Conservation (phyloP, 35 echinoderm and acorn worm genomes). For the Heliocidaris erythrogramma region DNA sequence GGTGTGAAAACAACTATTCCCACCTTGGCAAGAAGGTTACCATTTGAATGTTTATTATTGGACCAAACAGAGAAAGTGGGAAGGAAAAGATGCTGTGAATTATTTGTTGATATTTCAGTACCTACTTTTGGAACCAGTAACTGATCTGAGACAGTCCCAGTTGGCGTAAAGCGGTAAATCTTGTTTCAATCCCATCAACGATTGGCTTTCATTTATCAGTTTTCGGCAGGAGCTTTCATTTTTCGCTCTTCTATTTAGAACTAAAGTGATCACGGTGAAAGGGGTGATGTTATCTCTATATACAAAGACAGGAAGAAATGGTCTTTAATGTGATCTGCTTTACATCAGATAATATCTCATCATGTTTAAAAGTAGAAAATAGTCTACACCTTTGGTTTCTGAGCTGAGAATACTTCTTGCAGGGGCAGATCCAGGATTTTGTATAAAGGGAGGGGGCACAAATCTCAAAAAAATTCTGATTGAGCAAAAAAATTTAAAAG, state of each 20-base stretch:
- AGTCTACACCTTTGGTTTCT: neutral
- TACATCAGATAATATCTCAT: neutral
- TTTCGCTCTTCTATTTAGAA: neutral
- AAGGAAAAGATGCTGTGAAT: neutral
- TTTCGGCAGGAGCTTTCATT: neutral
- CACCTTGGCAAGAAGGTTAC: neutral
- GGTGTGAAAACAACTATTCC: neutral
- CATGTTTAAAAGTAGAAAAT: neutral
- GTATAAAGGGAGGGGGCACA: too few relatives aligned
- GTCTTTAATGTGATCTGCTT: neutral
- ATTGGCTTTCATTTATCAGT: neutral
- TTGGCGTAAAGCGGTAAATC: neutral
- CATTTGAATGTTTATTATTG: neutral
- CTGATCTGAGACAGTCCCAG: neutral
- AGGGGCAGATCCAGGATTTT: too few relatives aligned
- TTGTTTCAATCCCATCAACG: neutral
- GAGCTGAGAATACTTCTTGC: neutral
- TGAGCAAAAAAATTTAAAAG: too few relatives aligned
- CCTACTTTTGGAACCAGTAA: neutral
- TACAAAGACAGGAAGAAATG: conserved; percentile 1
- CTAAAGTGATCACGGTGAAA: neutral
- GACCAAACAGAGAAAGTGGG: conserved; percentile 8
- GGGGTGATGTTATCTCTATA: neutral
- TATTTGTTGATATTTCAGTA: conserved; percentile 9
- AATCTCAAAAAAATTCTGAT: too few relatives aligned